Base-by-base conservation (phyloP, 1,140 invertebrate genomes). In the Papilio polytes region DNA sequence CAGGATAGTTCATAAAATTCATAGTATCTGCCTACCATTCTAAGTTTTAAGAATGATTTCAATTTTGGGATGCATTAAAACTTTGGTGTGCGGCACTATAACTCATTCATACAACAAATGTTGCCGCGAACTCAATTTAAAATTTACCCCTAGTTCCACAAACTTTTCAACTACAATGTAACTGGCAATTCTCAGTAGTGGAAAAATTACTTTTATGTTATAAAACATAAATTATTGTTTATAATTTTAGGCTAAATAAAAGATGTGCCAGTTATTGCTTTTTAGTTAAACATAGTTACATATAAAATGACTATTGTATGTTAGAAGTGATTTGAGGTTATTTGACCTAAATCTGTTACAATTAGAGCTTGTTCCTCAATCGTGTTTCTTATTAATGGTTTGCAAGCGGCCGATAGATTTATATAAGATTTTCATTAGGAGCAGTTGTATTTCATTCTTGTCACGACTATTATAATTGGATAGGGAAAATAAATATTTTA, bases 321-420 rank as follows among this genome's bases (percentile, higher is more conserved):
- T 56, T 56, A 56, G 53, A 56, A 56, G 6, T 56, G 18, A 56
- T 8, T 20, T 20, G 53, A 56, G 53, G 53, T 56, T 79, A 46
- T 81, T 80, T 83, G 84, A 86, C 88, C 88, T 84, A 85, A 81
- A 83, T 89, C 70, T 59, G 51, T 81, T 78, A 88, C 87, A 90
- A 87, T 85, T 80, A 82, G 73, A 20, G 70, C 80, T 85, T 87
- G 87, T 90, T 83, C 82, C 63, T 48, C 70, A 81, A 76, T 83
- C 82, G 73, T 70, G 86, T 82, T 85, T 89, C 83, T 86, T 80
- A 90, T 90, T 88, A 89, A 80, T 76, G 72, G 56, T 87, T 70
- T 70, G 22, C 63, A 31, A 70, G 12, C 6, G 13, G 26, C 26
- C 26, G 83, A 84, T 84, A 80, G 83, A 53, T 76, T 76, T 48